A percentile compares a stretch with the other conserved stretches of the same genome.
These are phyloP conservation scores for rabbit (Oryctolagus cuniculus) DNA, from an alignment of 2,113 vertebrate species.

Conservation along the genomic window mOryCun1.1 NC_091432.1:25757001-25757500, in stretches of 20 bases:
- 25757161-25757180: slow-evolving; percentile 79
- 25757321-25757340: slow-evolving; percentile 84
- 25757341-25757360: slow-evolving; percentile 82
- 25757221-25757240: slow-evolving; percentile 77
- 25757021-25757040: slow-evolving; percentile 62
- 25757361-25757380: slow-evolving; percentile 80
- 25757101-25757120: slow-evolving; percentile 77
- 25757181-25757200: slow-evolving; percentile 73
- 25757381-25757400: background rate
- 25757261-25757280: slow-evolving; percentile 81
- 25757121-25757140: slow-evolving; percentile 76
- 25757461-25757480: background rate
- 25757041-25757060: slow-evolving; percentile 78
- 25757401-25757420: background rate
- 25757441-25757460: background rate
- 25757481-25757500: background rate
- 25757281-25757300: slow-evolving; percentile 86
- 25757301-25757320: slow-evolving; percentile 84
- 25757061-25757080: slow-evolving; percentile 72
- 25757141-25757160: slow-evolving; percentile 68
- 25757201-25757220: slow-evolving; percentile 79
- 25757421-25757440: background rate
- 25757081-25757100: slow-evolving; percentile 64
- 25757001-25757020: slow-evolving; percentile 27
- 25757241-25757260: slow-evolving; percentile 82